Evolutionary conservation across 2,113 vertebrate species (phyloP).

Genomic region (Esox niger): DNA sequence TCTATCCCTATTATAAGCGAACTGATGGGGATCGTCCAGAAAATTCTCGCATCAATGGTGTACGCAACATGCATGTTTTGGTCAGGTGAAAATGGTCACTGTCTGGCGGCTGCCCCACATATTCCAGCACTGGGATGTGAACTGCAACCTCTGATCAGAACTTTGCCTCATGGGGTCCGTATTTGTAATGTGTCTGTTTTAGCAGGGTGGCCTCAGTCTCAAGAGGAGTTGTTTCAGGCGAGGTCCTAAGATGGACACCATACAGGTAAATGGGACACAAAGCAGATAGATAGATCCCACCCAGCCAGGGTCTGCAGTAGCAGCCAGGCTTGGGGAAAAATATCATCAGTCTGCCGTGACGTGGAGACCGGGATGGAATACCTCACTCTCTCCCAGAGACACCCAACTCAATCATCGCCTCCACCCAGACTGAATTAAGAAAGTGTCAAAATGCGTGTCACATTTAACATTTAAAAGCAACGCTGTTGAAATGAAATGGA

Average conservation of each 20-base stretch:
- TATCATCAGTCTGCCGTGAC: slow-evolving; percentile 8
- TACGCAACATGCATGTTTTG: too few species aligned
- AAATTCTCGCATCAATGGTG: slow-evolving; percentile 32
- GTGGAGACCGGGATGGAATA: background rate
- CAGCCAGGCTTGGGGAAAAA: background rate
- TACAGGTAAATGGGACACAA: background rate
- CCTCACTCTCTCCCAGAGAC: background rate
- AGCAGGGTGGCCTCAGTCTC: too few species aligned
- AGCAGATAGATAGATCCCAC: background rate
- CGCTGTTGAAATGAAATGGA: background rate
- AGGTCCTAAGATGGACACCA: too few species aligned
- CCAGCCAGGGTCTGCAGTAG: background rate
- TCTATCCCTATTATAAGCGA: too few species aligned
- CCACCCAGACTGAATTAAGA: background rate
- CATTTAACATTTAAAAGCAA: background rate
- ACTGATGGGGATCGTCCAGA: slow-evolving; percentile 36
- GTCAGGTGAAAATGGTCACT: too few species aligned
- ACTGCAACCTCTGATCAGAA: too few species aligned
- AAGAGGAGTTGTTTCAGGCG: too few species aligned
- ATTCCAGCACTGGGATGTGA: too few species aligned
- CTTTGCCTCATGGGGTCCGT: too few species aligned
- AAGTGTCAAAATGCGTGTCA: background rate
- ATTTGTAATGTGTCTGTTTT: too few species aligned
- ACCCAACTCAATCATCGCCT: slow-evolving; percentile 8
- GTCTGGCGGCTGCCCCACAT: too few species aligned